Evolutionary conservation across 2,888 invertebrate genomes (phyloP).

Genomic region (Allophyes oxyacanthae): DNA sequence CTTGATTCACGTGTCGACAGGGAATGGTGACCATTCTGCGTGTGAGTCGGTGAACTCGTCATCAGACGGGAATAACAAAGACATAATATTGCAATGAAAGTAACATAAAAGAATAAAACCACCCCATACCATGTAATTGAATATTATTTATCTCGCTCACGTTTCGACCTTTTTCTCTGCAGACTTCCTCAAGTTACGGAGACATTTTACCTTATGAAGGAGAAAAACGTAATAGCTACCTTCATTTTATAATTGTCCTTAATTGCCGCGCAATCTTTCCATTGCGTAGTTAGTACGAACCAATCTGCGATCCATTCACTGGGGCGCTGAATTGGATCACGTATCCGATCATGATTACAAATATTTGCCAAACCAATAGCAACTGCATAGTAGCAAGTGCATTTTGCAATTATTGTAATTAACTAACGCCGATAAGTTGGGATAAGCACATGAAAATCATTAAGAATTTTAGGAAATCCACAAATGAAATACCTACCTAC

Average conservation of each 20-base stretch:
- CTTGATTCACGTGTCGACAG: slow-evolving; percentile 53
- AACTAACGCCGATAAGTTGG: slow-evolving; percentile 3
- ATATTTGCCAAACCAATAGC: slow-evolving; percentile 41
- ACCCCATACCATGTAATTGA: neutral
- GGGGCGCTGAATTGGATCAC: slow-evolving; percentile 40
- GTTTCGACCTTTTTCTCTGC: slow-evolving; percentile 28
- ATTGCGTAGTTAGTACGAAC: slow-evolving; percentile 13
- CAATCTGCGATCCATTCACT: slow-evolving; percentile 32
- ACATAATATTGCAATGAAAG: neutral
- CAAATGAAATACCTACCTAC: no score
- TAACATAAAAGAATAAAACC: no score
- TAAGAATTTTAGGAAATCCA: no score
- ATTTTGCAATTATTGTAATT: slow-evolving; percentile 36
- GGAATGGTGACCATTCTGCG: slow-evolving; percentile 50
- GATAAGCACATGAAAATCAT: no score
- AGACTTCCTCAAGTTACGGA: slow-evolving; percentile 6
- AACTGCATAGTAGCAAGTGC: slow-evolving; percentile 17
- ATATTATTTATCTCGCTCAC: slow-evolving; percentile 15
- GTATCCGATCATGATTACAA: slow-evolving; percentile 42
- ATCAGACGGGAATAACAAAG: slow-evolving; percentile 12
- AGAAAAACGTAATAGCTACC: slow-evolving; percentile 10
- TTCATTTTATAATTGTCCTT: slow-evolving; percentile 25
- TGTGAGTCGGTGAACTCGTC: slow-evolving; percentile 68
- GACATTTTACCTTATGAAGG: slow-evolving; percentile 1
- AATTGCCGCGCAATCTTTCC: slow-evolving; percentile 31